phyloP scores from a whole-genome alignment of 1,140 invertebrate species.

The silkworm (Bombyx mori) region DNA sequence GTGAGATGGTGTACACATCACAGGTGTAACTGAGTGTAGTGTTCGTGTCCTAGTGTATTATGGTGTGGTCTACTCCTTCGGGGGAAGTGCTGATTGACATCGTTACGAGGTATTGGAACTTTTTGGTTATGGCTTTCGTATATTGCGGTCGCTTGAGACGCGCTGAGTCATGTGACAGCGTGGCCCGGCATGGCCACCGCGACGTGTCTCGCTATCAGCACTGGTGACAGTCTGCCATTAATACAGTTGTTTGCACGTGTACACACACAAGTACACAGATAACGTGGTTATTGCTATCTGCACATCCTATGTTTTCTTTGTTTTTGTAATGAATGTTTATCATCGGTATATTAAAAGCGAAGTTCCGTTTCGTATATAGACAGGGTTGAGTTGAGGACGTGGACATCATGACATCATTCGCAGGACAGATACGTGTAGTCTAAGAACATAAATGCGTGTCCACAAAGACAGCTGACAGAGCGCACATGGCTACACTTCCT shows the following conservation, averaged over 20 bases:
- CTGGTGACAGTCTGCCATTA: background rate
- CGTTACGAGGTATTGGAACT: conserved; percentile 48
- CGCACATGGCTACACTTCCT: too few relatives aligned
- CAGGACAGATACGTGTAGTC: too few relatives aligned
- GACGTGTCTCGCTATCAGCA: conserved; percentile 3
- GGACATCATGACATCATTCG: too few relatives aligned
- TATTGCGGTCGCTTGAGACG: conserved; percentile 16
- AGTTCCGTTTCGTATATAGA: too few relatives aligned
- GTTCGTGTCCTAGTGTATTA: conserved; percentile 56
- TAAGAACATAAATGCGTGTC: too few relatives aligned
- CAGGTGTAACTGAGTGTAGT: conserved; percentile 48
- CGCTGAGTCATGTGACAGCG: conserved; percentile 36
- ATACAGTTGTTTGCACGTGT: background rate
- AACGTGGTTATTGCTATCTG: background rate
- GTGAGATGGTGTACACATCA: conserved; percentile 47
- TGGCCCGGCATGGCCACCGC: conserved; percentile 3
- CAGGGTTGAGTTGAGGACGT: too few relatives aligned
- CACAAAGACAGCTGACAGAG: too few relatives aligned
- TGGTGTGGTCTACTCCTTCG: conserved; percentile 63
- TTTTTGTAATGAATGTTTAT: background rate
- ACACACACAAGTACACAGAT: background rate
- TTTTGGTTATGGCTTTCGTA: conserved; percentile 18
- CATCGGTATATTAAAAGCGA: too few relatives aligned
- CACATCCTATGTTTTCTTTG: conserved; percentile 1
- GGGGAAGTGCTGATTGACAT: conserved; percentile 64